Base-by-base conservation (phyloP, 2,888 invertebrate genomes). In the Ochropacha duplaris region DNA sequence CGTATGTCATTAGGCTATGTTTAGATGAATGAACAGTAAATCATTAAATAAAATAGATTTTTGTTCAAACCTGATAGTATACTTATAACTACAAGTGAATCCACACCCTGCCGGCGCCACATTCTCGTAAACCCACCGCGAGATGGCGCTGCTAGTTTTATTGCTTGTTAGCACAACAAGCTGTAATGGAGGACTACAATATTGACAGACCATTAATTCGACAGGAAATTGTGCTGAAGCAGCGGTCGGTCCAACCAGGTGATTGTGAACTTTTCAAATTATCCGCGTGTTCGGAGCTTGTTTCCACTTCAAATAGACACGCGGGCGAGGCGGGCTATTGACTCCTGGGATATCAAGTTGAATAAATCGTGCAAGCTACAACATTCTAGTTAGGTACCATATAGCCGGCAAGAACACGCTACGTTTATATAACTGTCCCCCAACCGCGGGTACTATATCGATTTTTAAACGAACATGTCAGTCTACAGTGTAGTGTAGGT, bases 171-270 rank as follows among this genome's bases (percentile, higher is more conserved):
- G 86, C 88, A 86, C 88, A 87, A 87, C 87, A 87, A 84, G 84
- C 87, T 82, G 84, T 89, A 90, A 89, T 88, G 84, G 88, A 87
- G 83, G 84, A 83, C 83, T 87, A 84, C 88, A 90, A 89, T 92
- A 92, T 92, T 91, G 92, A 90, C 92, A 92, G 86, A 91, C 86
- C 92, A 91, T 92, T 92, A 92, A 90, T 92, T 92, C 90, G 82
- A 77, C 83, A 91, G 90, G 87, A 92, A 89, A 92, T 90, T 90
- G 91, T 88, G 90, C 91, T 89, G 91, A 87, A 87, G 79, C 81
- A 78, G 88, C 85, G 80, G 74, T 80, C 79, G 74, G 72, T 81
- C 81, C 86, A 44, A 19, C 44, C 19, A 89, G 90, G 91, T 90
- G 89, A 90, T 91, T 89, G 89, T 87, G 90, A 92, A 92, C 90